phyloP scores from a whole-genome alignment of 2,113 vertebrate species.

The Aegotheles bennettii region DNA sequence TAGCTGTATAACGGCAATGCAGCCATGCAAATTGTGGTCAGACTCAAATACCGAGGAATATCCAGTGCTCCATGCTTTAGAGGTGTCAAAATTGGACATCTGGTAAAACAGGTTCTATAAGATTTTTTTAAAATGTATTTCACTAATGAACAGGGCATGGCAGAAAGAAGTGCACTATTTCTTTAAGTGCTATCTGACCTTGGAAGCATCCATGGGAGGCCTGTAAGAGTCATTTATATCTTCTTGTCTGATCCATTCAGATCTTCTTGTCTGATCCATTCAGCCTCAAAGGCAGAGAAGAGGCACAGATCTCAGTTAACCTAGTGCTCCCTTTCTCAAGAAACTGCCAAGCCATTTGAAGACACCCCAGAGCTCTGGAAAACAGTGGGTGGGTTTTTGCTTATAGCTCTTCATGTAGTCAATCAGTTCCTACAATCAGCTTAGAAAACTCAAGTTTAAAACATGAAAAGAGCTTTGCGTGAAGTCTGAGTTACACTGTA shows the following conservation, averaged over 20 bases:
- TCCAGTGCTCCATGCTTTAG: background rate
- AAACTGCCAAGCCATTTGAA: background rate
- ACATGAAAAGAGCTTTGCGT: background rate
- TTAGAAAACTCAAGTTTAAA: background rate
- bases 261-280: background rate
- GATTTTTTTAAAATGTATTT: background rate
- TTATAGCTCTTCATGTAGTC: background rate
- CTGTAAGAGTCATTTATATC: background rate
- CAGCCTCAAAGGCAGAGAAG: background rate
- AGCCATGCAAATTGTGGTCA: background rate
- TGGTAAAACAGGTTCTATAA: background rate
- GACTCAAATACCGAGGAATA: background rate
- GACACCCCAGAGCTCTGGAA: background rate
- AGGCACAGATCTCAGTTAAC: background rate
- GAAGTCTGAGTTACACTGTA: background rate
- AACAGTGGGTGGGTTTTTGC: background rate
- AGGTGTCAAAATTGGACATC: background rate
- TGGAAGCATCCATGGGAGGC: background rate
- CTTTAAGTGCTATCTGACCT: background rate
- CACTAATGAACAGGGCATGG: background rate
- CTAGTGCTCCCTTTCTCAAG: background rate
- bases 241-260: background rate
- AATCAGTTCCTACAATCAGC: background rate
- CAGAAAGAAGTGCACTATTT: background rate
- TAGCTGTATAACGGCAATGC: rapidly evolving